Base-by-base conservation (phyloP, 2,888 invertebrate genomes). In the Tachystola acroxantha region DNA sequence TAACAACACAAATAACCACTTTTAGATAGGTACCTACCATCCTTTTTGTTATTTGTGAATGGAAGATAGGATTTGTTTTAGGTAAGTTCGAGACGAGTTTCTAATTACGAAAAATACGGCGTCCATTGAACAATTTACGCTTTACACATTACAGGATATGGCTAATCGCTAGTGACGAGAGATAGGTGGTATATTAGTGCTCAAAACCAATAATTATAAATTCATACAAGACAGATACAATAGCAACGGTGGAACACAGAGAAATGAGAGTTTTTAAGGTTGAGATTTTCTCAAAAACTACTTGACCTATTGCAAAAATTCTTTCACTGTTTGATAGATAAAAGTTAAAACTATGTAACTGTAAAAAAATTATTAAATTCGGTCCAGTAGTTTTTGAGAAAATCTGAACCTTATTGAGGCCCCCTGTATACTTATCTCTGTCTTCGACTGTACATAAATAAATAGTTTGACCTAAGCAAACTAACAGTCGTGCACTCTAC, bases 111-210 rank as follows among this genome's bases (percentile, higher is more conserved):
- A n/a, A n/a, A n/a, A n/a, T n/a, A n/a, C n/a, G n/a, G n/a, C n/a
- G n/a, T n/a, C 7, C 7, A 4, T 24, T 11, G 10, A 10, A 7
- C 27, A 27, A 24, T 24, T 4, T 10, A 26, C n/a, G n/a, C n/a
- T n/a, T 26, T 25, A 11, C 24, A 6, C 2, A 22, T 12, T 10
- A 2, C 24, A 31, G 7, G 6, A 16, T 29, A 13, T 13, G 16
- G 31, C 16, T 11, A 36, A 24, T 24, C n/a, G 24, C 4, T n/a
- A n/a, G 24, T n/a, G 24, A n/a, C n/a, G 43, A 44, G 40, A 45
- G 41, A 49, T 60, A 62, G 62, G 59, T 65, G 63, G 42, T 57
- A 64, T 61, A 61, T 59, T 50, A 61, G 60, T 46, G 47, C 38
- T 46, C 45, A 32, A 16, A 46, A 51, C 20, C 20, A 20, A 6